Conservation (phyloP, 1,140 invertebrate genomes). For the Babylonia areolata region DNA sequence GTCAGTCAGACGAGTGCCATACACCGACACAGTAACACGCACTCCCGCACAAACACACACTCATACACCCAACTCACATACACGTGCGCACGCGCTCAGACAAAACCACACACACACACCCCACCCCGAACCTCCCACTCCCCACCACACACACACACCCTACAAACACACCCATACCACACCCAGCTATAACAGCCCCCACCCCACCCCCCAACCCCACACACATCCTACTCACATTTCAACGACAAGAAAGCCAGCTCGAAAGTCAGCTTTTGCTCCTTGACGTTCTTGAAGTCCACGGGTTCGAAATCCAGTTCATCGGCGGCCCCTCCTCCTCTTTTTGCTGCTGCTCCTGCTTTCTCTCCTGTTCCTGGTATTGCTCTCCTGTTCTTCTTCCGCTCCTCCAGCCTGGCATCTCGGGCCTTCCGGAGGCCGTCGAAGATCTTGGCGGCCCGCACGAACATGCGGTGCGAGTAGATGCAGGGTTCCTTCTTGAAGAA, state of each 20-base stretch:
- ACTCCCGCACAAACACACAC: background rate
- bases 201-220: background rate
- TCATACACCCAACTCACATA: background rate
- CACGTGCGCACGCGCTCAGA: background rate
- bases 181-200: too few relatives aligned
- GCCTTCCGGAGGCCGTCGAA: slow-evolving; percentile 41
- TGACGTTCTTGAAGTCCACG: slow-evolving; percentile 57
- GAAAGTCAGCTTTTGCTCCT: slow-evolving; percentile 63
- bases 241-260: slow-evolving; percentile 66
- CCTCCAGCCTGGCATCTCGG: background rate
- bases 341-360: too few relatives aligned
- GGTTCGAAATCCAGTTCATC: slow-evolving; percentile 49
- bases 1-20: too few relatives aligned
- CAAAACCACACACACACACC: background rate
- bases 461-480: slow-evolving; percentile 58
- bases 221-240: slow-evolving; percentile 65
- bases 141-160: background rate
- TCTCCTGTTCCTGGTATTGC: too few relatives aligned
- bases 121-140: background rate
- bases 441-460: slow-evolving; percentile 52
- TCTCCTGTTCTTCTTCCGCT: too few relatives aligned
- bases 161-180: background rate
- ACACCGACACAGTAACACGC: too few relatives aligned
- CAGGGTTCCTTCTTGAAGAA: slow-evolving; percentile 62
- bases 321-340: too few relatives aligned